Base-by-base conservation (phyloP, 1,140 invertebrate species). In the Cyclargus thomasi region DNA sequence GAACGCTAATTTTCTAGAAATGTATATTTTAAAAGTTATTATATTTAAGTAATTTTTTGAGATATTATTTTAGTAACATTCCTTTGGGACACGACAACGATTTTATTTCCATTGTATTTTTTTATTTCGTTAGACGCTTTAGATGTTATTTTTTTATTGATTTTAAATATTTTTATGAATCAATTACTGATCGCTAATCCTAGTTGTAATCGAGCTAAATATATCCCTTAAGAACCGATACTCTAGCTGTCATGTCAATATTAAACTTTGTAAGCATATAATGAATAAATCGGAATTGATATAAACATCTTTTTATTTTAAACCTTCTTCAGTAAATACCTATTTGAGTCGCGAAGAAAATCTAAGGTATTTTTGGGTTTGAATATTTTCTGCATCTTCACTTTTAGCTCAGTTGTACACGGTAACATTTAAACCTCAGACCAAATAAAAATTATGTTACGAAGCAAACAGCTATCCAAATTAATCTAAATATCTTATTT, bases 281-380 rank as follows among this genome's bases (percentile, higher is more conserved):
- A 85, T 85, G 78, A 85, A 85, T 85, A 83, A 86, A 86, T 82
- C 78, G 81, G 82, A 88, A 88, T 86, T 86, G 82, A 79, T 82
- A 79, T 82, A 79, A 81, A 78, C 71, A 68, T 47, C 10, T 68
- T 62, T 75, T 72, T 67, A 68, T 67, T 70, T 67, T 64, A 20
- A 20, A 64, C 10, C 53, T 39, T 22, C 36, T 53, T 11, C 62
- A 17, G 22, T 23, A 21, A 23, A 62, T 29, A 23, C 16, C n/a
- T 14, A 35, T 20, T 63, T 35, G 20, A 63, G 29, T n/a, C 23
- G 17, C 5, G n/a, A 29, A n/a, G 14, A n/a, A 63, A 6, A 63
- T 1, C 59, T 29, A 18, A 22, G 62, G 23, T 63, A 63, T 21
- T 11, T 2, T 47, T 4, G 1, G 39, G 10, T 47, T 16, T 2